Percentiles rank a stretch among this genome's conserved stretches.
Conservation (phyloP, 2,113 vertebrate species). For the Cisticola juncidis region DNA sequence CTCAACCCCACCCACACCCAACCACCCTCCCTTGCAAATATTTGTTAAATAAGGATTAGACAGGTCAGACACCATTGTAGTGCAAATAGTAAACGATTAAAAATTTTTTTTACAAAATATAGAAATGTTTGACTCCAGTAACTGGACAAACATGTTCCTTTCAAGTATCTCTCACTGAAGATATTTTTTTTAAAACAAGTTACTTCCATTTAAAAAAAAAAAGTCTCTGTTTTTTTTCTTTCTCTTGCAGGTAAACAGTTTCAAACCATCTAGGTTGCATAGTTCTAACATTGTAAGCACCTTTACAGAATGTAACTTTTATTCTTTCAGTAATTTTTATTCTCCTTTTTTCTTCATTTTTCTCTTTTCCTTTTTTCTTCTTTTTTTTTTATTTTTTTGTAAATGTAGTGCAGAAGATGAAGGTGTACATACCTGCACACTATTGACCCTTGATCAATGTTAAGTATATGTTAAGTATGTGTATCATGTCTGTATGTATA, state of each 20-base stretch:
- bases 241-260: conserved; percentile 87
- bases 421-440: conserved; percentile 72
- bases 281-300: conserved; percentile 94
- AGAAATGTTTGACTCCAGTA: conserved; percentile 99
- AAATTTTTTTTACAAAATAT: conserved; percentile 84
- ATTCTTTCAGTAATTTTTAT: conserved; percentile 73
- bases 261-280: conserved; percentile 96
- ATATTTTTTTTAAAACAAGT: conserved; percentile 78
- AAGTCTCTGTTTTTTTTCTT: conserved; percentile 76
- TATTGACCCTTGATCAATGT: conserved; percentile 48
- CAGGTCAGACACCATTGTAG: conserved; percentile 91
- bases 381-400: background rate
- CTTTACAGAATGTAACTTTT: conserved; percentile 85
- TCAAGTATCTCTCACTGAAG: conserved; percentile 97
- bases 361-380: background rate
- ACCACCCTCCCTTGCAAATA: conserved; percentile 82
- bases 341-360: conserved; percentile 57
- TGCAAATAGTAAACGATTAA: conserved; percentile 96
- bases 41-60: conserved; percentile 90
- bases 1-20: conserved; percentile 75
- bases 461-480: background rate
- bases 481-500: conserved; percentile 30
- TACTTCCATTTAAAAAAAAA: conserved; percentile 81
- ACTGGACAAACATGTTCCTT: conserved; percentile 95
- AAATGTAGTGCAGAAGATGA: conserved; percentile 78